phyloP scores from a whole-genome alignment of 2,888 invertebrate genomes.

The Autographa pulchrina region DNA sequence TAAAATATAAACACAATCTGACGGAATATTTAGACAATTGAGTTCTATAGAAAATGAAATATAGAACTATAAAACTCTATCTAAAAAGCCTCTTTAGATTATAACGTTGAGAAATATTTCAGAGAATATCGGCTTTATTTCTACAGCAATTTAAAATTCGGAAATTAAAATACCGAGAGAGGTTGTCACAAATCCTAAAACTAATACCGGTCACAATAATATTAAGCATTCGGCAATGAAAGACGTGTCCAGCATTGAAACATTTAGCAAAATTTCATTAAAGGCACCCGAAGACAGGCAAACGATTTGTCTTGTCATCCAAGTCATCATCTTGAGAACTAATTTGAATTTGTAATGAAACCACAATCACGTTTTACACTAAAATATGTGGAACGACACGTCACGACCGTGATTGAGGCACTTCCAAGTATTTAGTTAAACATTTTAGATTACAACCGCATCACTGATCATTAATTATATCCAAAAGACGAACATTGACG shows the following conservation, averaged over 20 bases:
- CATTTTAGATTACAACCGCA: constrained; percentile 25
- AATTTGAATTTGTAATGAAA: constrained; percentile 83
- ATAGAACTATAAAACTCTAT: neutral
- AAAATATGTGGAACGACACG: constrained; percentile 55
- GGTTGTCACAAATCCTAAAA: constrained; percentile 47
- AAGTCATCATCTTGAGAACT: constrained; percentile 75
- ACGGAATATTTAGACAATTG: neutral
- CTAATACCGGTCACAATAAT: constrained; percentile 57
- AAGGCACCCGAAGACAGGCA: constrained; percentile 69
- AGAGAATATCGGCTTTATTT: constrained; percentile 4
- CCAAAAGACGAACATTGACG: constrained; percentile 19
- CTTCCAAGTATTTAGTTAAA: constrained; percentile 23
- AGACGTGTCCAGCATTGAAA: constrained; percentile 78
- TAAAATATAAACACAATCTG: constrained; percentile 2
- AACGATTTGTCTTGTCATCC: constrained; percentile 84
- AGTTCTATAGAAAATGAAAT: neutral
- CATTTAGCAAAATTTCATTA: constrained; percentile 78
- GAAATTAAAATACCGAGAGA: constrained; percentile 58
- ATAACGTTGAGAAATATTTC: neutral
- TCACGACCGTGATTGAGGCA: constrained; percentile 26
- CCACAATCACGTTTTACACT: constrained; percentile 66
- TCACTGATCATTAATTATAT: constrained; percentile 24
- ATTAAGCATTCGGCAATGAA: constrained; percentile 66
- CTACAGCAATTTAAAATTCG: constrained; percentile 32
- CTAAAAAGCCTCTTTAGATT: neutral